Base-by-base conservation (phyloP, 2,888 invertebrate species). In the Dynastes grantii region DNA sequence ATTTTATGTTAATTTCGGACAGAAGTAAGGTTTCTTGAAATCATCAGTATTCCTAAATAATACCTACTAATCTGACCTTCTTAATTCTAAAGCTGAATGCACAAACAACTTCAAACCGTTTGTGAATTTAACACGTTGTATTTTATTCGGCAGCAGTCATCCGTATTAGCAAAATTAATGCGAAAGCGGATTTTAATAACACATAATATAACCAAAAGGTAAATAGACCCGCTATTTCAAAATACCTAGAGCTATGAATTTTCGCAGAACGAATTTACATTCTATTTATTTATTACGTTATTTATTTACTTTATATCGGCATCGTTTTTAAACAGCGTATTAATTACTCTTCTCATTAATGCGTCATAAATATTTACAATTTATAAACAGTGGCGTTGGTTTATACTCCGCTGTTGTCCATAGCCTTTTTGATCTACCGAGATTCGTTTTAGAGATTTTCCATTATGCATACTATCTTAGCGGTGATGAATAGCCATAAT, bases 281-380 rank as follows among this genome's bases (percentile, higher is more conserved):
- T 27, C 27, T 68, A 49, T 68, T 29, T 61, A 61, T 61, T 61
- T 61, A 61, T 61, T 55, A 16, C 8, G 8, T 8, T 65, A 65
- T 65, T 65, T 40, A 40, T 65, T 71, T 71, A 71, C 53, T 22
- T 55, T 22, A 9, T 27, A 11, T 22, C 13, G 22, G 61, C 40
- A 2, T 5, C 68, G 13, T 27, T 68, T 75, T 61, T 8, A 27
- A 75, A 61, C 8, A 1, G 9, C 63, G 61, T 49, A 61, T 75
- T 75, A 75, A 75, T 75, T 75, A 75, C 27, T 4, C 1, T 37
- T 22, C 29, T 40, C 61, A 45, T 75, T 75, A 75, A 75, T 61
- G 45, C 73, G 13, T 45, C 40, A 75, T 75, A 75, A 75, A 75
- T 75, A 75, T 75, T 75, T 75, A 75, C 63, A 61, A 75, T 27